phyloP scores from a whole-genome alignment of 1,140 invertebrate genomes.

The Lordiphosa collinella region DNA sequence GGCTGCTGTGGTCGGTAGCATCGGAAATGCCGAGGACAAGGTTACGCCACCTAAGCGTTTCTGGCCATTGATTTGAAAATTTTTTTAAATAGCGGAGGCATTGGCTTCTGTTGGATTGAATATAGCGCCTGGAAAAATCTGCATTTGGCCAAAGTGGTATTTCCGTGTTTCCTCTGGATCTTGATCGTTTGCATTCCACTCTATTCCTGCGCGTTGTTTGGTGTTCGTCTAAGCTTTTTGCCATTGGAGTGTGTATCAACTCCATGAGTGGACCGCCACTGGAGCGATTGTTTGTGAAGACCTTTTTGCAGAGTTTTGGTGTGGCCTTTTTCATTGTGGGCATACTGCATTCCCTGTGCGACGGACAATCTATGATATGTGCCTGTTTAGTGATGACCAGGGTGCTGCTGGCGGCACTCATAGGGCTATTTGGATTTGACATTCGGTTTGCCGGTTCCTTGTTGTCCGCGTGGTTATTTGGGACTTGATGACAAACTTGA shows the following conservation, averaged over 20 bases:
- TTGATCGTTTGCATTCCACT: conserved; percentile 95
- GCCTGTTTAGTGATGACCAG: conserved; percentile 84
- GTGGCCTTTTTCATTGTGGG: conserved; percentile 88
- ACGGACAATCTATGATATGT: conserved; percentile 80
- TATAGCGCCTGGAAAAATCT: conserved; percentile 97
- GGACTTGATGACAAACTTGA: conserved; percentile 91
- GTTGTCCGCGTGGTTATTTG: conserved; percentile 92
- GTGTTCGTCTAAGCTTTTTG: conserved; percentile 87
- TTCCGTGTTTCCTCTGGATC: conserved; percentile 97
- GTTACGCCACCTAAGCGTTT: conserved; percentile 81
- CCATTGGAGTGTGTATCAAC: conserved; percentile 88
- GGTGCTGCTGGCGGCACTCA: conserved; percentile 83
- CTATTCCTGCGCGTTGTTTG: conserved; percentile 81
- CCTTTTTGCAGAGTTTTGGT: conserved; percentile 91
- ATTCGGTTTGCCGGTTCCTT: conserved; percentile 86
- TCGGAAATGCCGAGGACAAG: conserved; percentile 49
- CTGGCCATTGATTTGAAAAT: conserved; percentile 93
- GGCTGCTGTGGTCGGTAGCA: conserved; percentile 50
- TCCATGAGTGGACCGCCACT: conserved; percentile 81
- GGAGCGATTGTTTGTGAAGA: conserved; percentile 86
- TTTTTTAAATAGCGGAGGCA: conserved; percentile 95
- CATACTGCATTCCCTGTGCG: conserved; percentile 83
- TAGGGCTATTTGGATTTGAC: conserved; percentile 86
- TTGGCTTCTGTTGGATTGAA: conserved; percentile 92
- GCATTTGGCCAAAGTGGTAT: conserved; percentile 94